These are phyloP conservation scores for Scyliorhinus canicula DNA, from an alignment of 2,797 vertebrate genomes.

Conservation along the genomic window DNA sequence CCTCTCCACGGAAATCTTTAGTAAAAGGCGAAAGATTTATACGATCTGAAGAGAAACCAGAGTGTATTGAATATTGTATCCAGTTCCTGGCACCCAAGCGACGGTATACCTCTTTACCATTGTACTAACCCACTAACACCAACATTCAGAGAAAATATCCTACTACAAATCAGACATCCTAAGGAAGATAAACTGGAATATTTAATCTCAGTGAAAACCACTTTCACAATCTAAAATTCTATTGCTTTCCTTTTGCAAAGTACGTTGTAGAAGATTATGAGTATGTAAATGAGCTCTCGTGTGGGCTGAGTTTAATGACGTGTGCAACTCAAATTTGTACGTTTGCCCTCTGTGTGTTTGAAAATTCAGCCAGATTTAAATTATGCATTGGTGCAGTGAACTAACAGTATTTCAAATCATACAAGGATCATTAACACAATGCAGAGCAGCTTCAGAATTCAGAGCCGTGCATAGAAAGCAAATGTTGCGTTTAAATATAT, in stretches of 20 bases:
- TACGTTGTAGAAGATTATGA: too few species aligned
- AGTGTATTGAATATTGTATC: rapidly evolving
- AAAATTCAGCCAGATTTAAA: too few species aligned
- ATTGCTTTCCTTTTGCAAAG: too few species aligned
- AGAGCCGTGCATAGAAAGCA: not conserved
- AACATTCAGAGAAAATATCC: not conserved
- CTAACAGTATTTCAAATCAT: not conserved
- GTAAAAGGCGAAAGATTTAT: conserved; percentile 18
- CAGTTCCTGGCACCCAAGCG: not conserved
- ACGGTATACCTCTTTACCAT: not conserved
- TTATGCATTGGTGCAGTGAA: not conserved
- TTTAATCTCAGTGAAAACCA: too few species aligned
- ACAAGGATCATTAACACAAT: not conserved
- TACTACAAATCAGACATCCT: not conserved
- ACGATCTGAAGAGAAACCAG: conserved; percentile 17
- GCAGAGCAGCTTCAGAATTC: not conserved
- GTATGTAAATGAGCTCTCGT: too few species aligned
- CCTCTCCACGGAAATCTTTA: conserved; percentile 17
- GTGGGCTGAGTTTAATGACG: too few species aligned
- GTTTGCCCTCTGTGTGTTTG: too few species aligned
- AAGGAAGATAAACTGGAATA: not conserved
- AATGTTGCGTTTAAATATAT: not conserved
- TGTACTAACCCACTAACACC: not conserved
- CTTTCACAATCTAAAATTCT: too few species aligned
- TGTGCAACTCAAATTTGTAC: too few species aligned